A percentile compares a stretch with the other conserved stretches of the same genome.
Evolutionary conservation across 2,888 invertebrate genomes (phyloP).

Genomic region (Drosophila emarginata): DNA sequence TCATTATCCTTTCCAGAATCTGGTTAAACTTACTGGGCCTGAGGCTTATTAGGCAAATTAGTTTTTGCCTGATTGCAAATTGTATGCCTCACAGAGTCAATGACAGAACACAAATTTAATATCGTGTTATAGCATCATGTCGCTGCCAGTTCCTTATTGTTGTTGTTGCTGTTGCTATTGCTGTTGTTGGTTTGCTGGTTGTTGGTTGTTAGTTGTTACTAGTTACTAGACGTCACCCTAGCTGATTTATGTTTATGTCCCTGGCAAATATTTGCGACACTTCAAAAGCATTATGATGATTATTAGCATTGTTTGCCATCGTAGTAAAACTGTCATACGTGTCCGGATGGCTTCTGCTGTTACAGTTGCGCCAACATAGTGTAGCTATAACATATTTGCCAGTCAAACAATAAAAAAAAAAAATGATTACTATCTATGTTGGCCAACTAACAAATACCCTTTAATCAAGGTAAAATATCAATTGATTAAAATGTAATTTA

Average conservation of each 20-base stretch:
- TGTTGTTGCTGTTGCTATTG: not conserved
- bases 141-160: constrained; percentile 16
- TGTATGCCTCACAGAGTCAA: constrained; percentile 18
- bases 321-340: constrained; percentile 70
- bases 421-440: constrained; percentile 7
- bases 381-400: constrained; percentile 33
- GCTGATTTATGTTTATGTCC: constrained; percentile 67
- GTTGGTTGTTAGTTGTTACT: not conserved
- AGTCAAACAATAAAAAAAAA: constrained; percentile 40
- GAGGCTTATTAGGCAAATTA: constrained; percentile 55
- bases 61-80: constrained; percentile 49
- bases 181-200: too few species aligned
- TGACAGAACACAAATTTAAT: constrained; percentile 39
- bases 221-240: constrained; percentile 8
- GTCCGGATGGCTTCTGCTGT: constrained; percentile 46
- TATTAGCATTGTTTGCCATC: constrained; percentile 69
- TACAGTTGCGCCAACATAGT: constrained; percentile 24
- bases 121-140: constrained; percentile 35
- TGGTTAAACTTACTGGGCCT: constrained; percentile 29
- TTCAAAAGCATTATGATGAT: constrained; percentile 64
- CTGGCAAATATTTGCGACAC: constrained; percentile 65
- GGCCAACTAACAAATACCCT: not conserved
- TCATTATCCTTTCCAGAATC: constrained; percentile 36
- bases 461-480: too few species aligned
- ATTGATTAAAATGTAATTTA: too few species aligned